Conservation (phyloP, 2,888 invertebrate species). For the Germaria angustata region DNA sequence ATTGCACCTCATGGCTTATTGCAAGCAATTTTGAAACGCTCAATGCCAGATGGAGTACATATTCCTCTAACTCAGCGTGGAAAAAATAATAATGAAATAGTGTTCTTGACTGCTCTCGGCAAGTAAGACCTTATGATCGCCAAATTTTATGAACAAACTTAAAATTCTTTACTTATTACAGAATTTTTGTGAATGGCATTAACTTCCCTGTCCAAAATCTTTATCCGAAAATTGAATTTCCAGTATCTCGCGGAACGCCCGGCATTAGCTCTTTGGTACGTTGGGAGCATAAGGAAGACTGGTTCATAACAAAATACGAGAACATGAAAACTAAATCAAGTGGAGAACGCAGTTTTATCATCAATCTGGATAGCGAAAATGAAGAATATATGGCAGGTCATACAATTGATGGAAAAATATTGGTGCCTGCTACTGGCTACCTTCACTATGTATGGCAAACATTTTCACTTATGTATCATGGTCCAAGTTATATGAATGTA, state of each 20-base stretch:
- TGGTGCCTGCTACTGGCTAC: constrained; percentile 89
- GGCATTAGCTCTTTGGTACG: constrained; percentile 89
- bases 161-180: constrained; percentile 74
- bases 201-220: constrained; percentile 87
- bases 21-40: constrained; percentile 84
- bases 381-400: constrained; percentile 89
- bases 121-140: constrained; percentile 76
- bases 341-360: constrained; percentile 84
- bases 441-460: constrained; percentile 88
- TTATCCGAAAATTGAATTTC: constrained; percentile 87
- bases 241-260: constrained; percentile 91
- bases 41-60: constrained; percentile 81
- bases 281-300: constrained; percentile 91
- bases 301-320: constrained; percentile 83
- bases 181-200: constrained; percentile 87
- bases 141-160: background rate
- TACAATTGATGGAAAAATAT: constrained; percentile 88
- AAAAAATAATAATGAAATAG: constrained; percentile 79
- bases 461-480: constrained; percentile 85
- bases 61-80: constrained; percentile 83
- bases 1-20: constrained; percentile 85
- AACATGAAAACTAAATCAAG: constrained; percentile 85
- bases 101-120: constrained; percentile 79
- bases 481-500: constrained; percentile 83
- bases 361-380: constrained; percentile 84